A percentile compares a stretch with the other conserved stretches of the same genome.
Conservation (phyloP, 2,113 vertebrate genomes). For the Hippocampus guttulatus region DNA sequence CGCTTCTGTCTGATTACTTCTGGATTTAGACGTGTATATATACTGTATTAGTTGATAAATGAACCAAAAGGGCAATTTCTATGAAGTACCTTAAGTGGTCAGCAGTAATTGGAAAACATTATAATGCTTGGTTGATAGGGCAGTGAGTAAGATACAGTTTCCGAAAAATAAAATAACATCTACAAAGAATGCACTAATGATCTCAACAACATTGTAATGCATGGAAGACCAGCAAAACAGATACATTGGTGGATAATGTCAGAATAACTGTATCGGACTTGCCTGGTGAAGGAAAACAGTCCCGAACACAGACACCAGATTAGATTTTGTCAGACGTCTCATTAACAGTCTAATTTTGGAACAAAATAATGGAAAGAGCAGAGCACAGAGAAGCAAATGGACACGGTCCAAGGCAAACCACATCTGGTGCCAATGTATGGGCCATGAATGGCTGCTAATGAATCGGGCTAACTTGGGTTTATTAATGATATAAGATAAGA, state of each 20-base stretch:
- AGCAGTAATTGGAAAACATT: background rate
- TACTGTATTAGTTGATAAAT: too few relatives aligned
- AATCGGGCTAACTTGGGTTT: too few relatives aligned
- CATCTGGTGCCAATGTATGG: too few relatives aligned
- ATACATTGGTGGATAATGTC: background rate
- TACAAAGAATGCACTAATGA: background rate
- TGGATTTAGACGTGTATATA: too few relatives aligned
- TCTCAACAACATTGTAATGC: background rate
- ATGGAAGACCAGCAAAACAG: background rate
- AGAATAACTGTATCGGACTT: background rate
- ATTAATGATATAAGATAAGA: too few relatives aligned
- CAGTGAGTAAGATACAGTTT: background rate
- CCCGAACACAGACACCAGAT: background rate
- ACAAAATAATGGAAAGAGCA: background rate
- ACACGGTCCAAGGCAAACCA: too few relatives aligned
- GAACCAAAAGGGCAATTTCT: background rate
- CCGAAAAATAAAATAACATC: background rate
- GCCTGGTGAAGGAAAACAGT: background rate
- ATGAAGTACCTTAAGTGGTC: background rate
- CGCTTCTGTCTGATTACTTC: too few relatives aligned
- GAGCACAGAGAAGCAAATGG: conserved; percentile 11
- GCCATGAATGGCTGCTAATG: too few relatives aligned
- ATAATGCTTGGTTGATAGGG: background rate
- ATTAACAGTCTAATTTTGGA: background rate
- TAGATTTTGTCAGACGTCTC: background rate